phyloP scores from a whole-genome alignment of 1,140 invertebrate species.

The Trachymyrmex septentrionalis region DNA sequence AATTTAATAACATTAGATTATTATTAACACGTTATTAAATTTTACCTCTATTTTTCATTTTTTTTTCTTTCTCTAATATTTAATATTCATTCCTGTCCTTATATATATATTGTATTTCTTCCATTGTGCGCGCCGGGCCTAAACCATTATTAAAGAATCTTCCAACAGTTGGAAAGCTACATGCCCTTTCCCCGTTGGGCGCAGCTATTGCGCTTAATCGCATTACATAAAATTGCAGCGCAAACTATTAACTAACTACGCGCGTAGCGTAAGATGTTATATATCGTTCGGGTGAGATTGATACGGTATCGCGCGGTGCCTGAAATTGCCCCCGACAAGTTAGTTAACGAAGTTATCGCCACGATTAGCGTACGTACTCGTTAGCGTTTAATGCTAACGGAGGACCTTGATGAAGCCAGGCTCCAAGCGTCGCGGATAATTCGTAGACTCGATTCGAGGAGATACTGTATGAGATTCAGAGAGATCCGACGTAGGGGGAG shows the following conservation, averaged over 20 bases:
- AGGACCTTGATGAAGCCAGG: not conserved
- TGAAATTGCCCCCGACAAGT: conserved; percentile 49
- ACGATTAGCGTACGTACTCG: conserved; percentile 12
- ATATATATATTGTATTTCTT: too few relatives aligned
- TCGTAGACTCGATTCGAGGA: not conserved
- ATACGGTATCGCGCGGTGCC: conserved; percentile 10
- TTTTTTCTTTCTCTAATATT: too few relatives aligned
- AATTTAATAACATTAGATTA: too few relatives aligned
- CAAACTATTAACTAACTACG: conserved; percentile 6
- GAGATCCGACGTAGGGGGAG: not conserved
- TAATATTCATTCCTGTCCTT: too few relatives aligned
- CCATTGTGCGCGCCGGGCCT: too few relatives aligned
- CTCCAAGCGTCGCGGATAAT: not conserved
- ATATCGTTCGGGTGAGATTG: conserved; percentile 14
- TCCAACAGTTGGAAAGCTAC: too few relatives aligned
- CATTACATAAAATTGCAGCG: not conserved
- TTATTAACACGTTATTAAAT: too few relatives aligned
- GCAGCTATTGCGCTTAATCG: not conserved
- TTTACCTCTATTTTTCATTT: too few relatives aligned
- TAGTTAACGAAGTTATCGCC: conserved; percentile 16
- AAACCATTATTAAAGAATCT: too few relatives aligned
- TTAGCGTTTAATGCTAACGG: conserved; percentile 12
- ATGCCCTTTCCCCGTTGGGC: too few relatives aligned
- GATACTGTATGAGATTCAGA: not conserved
- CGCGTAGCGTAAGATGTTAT: not conserved